Conservation (phyloP, 2,888 invertebrate species). For the Drosophila kuntzei region DNA sequence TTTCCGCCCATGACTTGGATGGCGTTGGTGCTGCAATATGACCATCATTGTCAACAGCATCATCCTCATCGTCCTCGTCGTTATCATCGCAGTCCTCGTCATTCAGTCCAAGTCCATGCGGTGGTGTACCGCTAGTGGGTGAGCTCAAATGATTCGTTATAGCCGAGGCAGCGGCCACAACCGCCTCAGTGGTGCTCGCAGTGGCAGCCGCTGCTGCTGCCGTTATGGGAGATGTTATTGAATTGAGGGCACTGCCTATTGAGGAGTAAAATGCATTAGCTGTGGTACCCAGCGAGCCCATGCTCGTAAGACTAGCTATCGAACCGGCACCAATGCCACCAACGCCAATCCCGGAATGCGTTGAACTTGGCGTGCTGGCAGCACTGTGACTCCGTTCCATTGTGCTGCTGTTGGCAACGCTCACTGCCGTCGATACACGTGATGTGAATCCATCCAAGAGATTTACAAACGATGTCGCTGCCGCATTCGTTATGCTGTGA, state of each 20-base stretch:
- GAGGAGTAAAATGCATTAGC: constrained; percentile 84
- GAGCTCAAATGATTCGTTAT: constrained; percentile 83
- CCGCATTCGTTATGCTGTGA: constrained; percentile 77
- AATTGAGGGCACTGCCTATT: constrained; percentile 82
- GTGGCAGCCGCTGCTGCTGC: constrained; percentile 83
- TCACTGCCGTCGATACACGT: constrained; percentile 83
- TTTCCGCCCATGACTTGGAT: constrained; percentile 91
- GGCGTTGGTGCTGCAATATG: constrained; percentile 77
- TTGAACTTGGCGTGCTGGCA: constrained; percentile 81
- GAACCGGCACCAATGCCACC: constrained; percentile 66
- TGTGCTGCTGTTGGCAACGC: constrained; percentile 64
- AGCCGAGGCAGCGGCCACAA: constrained; percentile 82
- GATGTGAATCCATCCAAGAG: constrained; percentile 83
- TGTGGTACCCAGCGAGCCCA: constrained; percentile 80
- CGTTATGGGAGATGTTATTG: constrained; percentile 82
- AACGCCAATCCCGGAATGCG: constrained; percentile 59
- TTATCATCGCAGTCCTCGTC: constrained; percentile 77
- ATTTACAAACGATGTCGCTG: constrained; percentile 81
- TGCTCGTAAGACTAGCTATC: constrained; percentile 80
- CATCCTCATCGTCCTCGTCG: constrained; percentile 77
- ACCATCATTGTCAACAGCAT: constrained; percentile 74
- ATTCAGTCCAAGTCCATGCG: constrained; percentile 67
- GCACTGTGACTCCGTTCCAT: constrained; percentile 75
- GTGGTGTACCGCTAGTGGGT: constrained; percentile 82
- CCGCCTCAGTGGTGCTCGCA: constrained; percentile 81